Conservation (phyloP, 2,113 vertebrate genomes). For the Perca schrenkii region DNA sequence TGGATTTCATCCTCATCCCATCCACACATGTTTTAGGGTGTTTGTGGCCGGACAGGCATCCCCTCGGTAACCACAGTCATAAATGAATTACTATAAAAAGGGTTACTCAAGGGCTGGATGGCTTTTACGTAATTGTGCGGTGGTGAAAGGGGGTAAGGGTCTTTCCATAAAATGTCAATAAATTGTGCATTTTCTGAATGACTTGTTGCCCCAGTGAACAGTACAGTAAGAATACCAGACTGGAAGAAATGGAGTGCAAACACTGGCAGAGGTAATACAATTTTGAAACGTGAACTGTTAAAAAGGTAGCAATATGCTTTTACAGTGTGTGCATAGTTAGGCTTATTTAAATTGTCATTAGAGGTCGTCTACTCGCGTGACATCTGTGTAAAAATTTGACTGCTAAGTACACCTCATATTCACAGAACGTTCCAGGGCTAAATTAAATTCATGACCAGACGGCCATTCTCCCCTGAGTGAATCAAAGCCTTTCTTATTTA, state of each 20-base stretch:
- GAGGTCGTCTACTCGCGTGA: conserved; percentile 35
- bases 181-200: conserved; percentile 78
- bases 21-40: conserved; percentile 79
- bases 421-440: conserved; percentile 30
- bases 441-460: conserved; percentile 67
- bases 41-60: conserved; percentile 77
- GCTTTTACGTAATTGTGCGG: conserved; percentile 80
- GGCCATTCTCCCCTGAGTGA: conserved; percentile 54
- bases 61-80: conserved; percentile 75
- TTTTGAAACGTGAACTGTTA: conserved; percentile 42
- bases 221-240: conserved; percentile 15
- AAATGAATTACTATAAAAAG: conserved; percentile 81
- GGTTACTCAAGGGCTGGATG: conserved; percentile 72
- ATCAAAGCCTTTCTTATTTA: conserved; percentile 52
- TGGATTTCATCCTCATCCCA: conserved; percentile 69
- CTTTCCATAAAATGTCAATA: conserved; percentile 80
- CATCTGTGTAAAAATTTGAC: conserved; percentile 46
- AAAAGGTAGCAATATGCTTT: conserved; percentile 44
- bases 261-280: conserved; percentile 27
- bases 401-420: conserved; percentile 44
- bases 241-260: conserved; percentile 51
- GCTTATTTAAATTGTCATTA: conserved; percentile 53
- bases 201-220: conserved; percentile 70
- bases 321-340: conserved; percentile 36
- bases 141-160: conserved; percentile 71